Evolutionary conservation across 2,113 vertebrate genomes (phyloP), one percentile per base, ranked within the genome.

Genomic region (Casuarius casuarius): DNA sequence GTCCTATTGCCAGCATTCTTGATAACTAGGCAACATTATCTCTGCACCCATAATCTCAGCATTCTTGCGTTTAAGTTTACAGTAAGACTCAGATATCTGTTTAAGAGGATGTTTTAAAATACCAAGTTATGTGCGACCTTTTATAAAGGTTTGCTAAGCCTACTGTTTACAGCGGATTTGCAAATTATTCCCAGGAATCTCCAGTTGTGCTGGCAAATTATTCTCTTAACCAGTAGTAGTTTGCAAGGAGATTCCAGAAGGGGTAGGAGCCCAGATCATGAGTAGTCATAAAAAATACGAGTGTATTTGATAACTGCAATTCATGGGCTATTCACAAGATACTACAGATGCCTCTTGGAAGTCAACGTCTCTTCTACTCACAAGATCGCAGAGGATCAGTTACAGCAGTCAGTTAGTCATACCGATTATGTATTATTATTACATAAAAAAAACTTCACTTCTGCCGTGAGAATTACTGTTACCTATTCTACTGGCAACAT

Each of bases 161-260:
- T 93, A 2, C 86, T 73, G 84, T 82, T 94, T 49, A 38, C 71
- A 80, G 38, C 25, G 85, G 67, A 74, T 85, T 83, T 7, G 8
- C 63, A 71, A 42, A 88, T 48, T 67, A 56, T 91, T 94, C 91
- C 51, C 81, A 86, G 87, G 89, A 91, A 63, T 84, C 87, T 90
- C 81, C 78, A 81, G 85, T 91, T 92, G 63, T 46, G 28, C 85
- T 88, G 93, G 68, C 31, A 92, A 85, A 81, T 80, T 25, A 10
- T 38, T 84, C 29, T 78, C 16, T 65, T 74, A 86, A 54, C 35
- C 59, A 61, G 49, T 13, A 68, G 44, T 28, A 62, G 40, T 70
- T 87, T 76, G 40, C 67, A 23, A 15, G 68, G 42, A 80, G n/a
- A 33, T 46, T 19, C 19, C 38, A 12, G 49, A 58, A 51, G 23